Evolutionary conservation across 2,888 invertebrate species (phyloP).

Genomic region (Pelosia muscerda): DNA sequence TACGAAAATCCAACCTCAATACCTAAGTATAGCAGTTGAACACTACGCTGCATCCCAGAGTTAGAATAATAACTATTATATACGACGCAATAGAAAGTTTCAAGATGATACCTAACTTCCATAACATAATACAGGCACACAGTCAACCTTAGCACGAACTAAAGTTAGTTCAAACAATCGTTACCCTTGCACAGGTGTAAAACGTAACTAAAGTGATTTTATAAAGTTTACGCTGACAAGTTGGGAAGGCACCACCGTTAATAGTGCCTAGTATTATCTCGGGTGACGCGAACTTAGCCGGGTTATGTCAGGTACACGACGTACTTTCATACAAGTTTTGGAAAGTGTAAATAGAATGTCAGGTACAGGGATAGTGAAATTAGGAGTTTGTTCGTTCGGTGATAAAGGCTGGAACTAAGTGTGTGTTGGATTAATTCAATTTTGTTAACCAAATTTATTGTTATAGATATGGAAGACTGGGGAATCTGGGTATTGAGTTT

Average conservation of each 20-base stretch:
- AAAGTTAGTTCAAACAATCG: constrained; percentile 40
- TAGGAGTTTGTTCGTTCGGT: constrained; percentile 9
- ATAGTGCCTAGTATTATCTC: constrained; percentile 42
- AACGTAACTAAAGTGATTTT: constrained; percentile 62
- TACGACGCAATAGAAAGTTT: not conserved
- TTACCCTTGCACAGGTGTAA: constrained; percentile 53
- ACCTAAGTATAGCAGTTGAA: no score
- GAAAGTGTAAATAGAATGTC: constrained; percentile 28
- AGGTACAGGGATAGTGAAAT: constrained; percentile 26
- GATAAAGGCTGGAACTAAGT: constrained; percentile 7
- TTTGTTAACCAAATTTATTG: not conserved
- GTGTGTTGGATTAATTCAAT: not conserved
- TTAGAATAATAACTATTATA: not conserved
- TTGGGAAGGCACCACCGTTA: constrained; percentile 28
- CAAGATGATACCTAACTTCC: not conserved
- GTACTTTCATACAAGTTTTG: constrained; percentile 38
- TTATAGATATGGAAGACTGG: not conserved
- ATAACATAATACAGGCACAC: not conserved
- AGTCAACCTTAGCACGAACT: constrained; percentile 19
- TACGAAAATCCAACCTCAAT: not conserved
- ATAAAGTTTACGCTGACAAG: constrained; percentile 49
- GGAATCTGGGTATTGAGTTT: not conserved
- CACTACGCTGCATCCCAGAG: not conserved
- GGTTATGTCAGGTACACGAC: constrained; percentile 39
- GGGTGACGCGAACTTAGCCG: constrained; percentile 34